Conservation (phyloP, 2,113 vertebrate species). For the Anthoscopus minutus region DNA sequence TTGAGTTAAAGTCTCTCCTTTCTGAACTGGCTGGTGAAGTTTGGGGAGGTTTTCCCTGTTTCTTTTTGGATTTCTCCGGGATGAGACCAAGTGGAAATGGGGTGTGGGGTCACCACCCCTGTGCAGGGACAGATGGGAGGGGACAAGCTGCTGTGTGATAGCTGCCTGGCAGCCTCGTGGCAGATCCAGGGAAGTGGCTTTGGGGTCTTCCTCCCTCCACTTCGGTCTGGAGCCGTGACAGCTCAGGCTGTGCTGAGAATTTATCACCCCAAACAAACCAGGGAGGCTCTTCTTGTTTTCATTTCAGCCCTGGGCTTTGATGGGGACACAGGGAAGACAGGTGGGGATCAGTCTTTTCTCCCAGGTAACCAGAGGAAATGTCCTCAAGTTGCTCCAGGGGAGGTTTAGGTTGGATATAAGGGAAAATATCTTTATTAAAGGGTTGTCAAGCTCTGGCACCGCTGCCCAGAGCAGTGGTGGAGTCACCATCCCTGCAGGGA, state of each 20-base stretch:
- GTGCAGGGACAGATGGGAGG: not conserved
- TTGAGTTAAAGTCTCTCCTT: not conserved
- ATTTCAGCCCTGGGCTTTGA: not conserved
- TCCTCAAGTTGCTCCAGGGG: not conserved
- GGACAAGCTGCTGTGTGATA: not conserved
- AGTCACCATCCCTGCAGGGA: not conserved
- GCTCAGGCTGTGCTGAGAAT: not conserved
- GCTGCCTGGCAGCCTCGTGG: not conserved
- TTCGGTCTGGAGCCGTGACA: not conserved
- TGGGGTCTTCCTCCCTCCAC: not conserved
- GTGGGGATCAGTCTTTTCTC: not conserved
- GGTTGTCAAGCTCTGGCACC: too few relatives aligned
- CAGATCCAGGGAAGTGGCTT: not conserved
- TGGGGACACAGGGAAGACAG: not conserved
- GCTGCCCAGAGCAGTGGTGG: not conserved
- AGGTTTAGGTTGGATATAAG: not conserved
- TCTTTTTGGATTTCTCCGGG: not conserved
- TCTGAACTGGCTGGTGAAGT: accelerated
- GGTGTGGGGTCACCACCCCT: not conserved
- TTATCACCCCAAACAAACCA: not conserved
- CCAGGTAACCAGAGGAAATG: not conserved
- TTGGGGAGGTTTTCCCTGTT: accelerated
- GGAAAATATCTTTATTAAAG: not conserved
- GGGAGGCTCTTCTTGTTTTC: not conserved
- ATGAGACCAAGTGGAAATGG: accelerated